Evolutionary conservation across 1,140 invertebrate species (phyloP), one percentile per base, ranked within the genome.

Genomic region (Amphibalanus amphitrite): DNA sequence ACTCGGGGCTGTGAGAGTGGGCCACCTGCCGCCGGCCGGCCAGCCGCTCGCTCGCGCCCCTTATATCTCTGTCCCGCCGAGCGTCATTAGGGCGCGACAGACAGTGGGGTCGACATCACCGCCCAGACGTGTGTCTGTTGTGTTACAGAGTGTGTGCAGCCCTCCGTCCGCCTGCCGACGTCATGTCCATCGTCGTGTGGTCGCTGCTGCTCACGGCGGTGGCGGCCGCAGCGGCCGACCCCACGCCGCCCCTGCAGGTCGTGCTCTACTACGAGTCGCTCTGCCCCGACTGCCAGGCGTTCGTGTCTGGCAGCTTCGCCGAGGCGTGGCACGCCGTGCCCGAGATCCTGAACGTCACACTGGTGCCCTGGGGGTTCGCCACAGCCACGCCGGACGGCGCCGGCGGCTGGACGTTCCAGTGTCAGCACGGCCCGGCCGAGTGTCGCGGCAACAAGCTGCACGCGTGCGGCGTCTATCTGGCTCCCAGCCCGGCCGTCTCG

Each of bases 221-320:
- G 38, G 6, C 17, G 38, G 38, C 17, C 38, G 72, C 59, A n/a
- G 29, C 69, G 29, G 59, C 71, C 23, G 68, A 71, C 67, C 72
- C 72, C 3, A 70, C 73, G 25, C 70, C 73, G n/a, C 75, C 75
- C 0, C 81, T 84, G 1, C 76, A 81, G 76, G 81, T 95, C 20
- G 85, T 86, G 69, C 86, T 96, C n/a, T 95, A 91, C 79, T 95
- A 94, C 81, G 93, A 97, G 80, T 88, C 90, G 6, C 79, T 95
- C 1, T 97, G 94, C 82, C 91, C 93, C 28, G 93, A 96, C 81
- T 94, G 92, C 26, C 87, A 88, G 75, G 85, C 87, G 78, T 96
- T 95, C 80, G 85, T 95, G 73, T 80, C 86, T 0, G 85, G 85
- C 76, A 90, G 95, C 79, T 79, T 97, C 71, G 78, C 85, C 69